These are phyloP conservation scores for Agrotis ipsilon DNA, from an alignment of 2,888 invertebrate species.

Conservation along the genomic window DNA sequence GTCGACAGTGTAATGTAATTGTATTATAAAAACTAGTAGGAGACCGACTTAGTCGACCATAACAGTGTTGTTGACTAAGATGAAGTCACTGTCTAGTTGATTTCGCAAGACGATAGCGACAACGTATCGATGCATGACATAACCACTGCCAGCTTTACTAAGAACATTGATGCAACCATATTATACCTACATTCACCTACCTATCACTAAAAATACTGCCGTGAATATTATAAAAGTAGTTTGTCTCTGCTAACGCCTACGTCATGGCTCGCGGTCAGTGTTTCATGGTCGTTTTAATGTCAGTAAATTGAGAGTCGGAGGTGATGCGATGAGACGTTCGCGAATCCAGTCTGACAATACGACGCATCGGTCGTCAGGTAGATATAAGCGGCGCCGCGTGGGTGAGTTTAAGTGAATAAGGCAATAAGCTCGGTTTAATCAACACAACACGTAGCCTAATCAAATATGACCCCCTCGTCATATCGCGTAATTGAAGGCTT, in stretches of 20 bases:
- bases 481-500: conserved; percentile 90
- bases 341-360: conserved; percentile 77
- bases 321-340: conserved; percentile 68
- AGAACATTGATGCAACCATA: conserved; percentile 70
- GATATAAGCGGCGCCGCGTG: conserved; percentile 75
- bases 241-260: conserved; percentile 54
- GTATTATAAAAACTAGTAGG: conserved; percentile 43
- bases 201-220: conserved; percentile 57
- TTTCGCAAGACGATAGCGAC: conserved; percentile 71
- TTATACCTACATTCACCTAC: conserved; percentile 61
- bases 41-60: conserved; percentile 51
- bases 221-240: conserved; percentile 61
- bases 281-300: conserved; percentile 82
- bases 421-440: conserved; percentile 90
- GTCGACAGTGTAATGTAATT: conserved; percentile 26
- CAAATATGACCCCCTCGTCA: conserved; percentile 90
- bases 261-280: conserved; percentile 70
- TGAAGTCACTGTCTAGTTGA: conserved; percentile 75
- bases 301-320: conserved; percentile 73
- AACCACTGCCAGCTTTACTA: conserved; percentile 65
- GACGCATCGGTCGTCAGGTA: conserved; percentile 71
- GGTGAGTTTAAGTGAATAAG: conserved; percentile 85
- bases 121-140: conserved; percentile 73
- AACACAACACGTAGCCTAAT: conserved; percentile 90
- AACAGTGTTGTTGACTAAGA: conserved; percentile 54